These are phyloP conservation scores for Dicyrtoma fusca DNA, from an alignment of 2,888 invertebrate species.

Conservation along the genomic window DNA sequence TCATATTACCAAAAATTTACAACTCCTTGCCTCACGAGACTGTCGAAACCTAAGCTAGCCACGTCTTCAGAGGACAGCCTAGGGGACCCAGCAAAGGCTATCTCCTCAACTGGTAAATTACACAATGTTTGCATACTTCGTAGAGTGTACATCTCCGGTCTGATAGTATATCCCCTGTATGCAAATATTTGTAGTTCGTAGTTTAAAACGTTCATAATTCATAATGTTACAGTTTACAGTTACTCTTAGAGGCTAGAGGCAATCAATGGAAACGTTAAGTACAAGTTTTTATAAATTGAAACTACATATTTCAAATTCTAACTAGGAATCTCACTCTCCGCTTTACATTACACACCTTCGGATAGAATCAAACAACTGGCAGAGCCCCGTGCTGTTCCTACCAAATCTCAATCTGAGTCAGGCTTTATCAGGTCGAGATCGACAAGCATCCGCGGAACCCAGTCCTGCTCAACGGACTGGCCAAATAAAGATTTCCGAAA, in stretches of 20 bases:
- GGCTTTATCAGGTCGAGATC: neutral
- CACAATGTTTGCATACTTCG: neutral
- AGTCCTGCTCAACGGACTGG: no score
- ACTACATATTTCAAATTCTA: neutral
- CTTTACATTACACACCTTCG: slow-evolving; percentile 41
- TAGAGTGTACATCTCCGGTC: neutral
- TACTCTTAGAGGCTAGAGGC: neutral
- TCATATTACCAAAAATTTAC: slow-evolving; percentile 40
- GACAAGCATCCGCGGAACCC: no score
- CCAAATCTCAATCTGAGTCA: neutral
- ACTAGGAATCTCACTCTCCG: slow-evolving; percentile 44
- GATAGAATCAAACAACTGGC: slow-evolving; percentile 43
- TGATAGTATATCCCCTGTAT: no score
- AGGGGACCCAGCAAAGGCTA: neutral
- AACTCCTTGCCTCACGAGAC: slow-evolving; percentile 33
- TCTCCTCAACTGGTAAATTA: neutral
- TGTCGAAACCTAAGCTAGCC: slow-evolving; percentile 38
- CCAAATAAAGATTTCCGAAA: no score
- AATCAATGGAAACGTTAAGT: neutral
- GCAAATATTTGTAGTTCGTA: no score
- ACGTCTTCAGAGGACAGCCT: neutral
- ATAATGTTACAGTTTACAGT: no score
- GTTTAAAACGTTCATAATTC: no score
- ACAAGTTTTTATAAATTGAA: neutral
- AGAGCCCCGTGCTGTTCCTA: slow-evolving; percentile 5